phyloP scores from a whole-genome alignment of 2,797 vertebrate species.

The Poeciliopsis infans region DNA sequence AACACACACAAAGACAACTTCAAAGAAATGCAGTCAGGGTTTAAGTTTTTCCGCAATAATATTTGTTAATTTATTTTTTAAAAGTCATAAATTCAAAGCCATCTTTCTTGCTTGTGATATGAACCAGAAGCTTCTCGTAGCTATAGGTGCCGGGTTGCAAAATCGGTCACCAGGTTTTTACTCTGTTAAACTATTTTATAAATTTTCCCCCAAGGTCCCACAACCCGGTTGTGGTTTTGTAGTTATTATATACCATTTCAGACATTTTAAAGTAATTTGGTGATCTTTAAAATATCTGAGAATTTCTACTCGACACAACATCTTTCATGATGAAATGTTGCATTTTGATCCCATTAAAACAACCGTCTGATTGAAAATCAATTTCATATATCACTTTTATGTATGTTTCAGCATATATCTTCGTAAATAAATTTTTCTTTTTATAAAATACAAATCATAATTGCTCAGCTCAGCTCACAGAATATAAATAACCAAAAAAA shows the following conservation, averaged over 20 bases:
- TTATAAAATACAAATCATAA: not conserved
- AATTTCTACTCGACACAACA: not conserved
- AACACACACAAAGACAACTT: no score
- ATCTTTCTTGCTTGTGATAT: no score
- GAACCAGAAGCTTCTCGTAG: no score
- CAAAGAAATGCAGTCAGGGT: no score
- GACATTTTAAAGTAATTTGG: slow-evolving; percentile 9
- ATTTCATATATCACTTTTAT: not conserved
- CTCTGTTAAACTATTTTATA: slow-evolving; percentile 17
- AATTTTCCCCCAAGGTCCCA: not conserved
- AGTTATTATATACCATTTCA: slow-evolving; percentile 5
- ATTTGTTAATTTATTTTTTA: no score
- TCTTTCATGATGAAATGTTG: not conserved
- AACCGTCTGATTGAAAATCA: not conserved
- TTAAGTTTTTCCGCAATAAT: no score
- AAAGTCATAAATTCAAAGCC: no score
- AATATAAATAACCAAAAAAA: not conserved
- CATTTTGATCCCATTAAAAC: not conserved
- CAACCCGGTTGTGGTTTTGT: slow-evolving; percentile 23
- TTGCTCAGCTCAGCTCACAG: not conserved
- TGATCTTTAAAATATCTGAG: not conserved
- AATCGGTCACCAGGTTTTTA: slow-evolving; percentile 19
- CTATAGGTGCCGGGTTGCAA: slow-evolving; percentile 7
- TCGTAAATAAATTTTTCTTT: not conserved
- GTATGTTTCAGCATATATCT: not conserved